Percentiles rank a stretch among this genome's conserved stretches.
Conservation (phyloP, 1,140 invertebrate genomes). For the Ctenoplectra terminalis region DNA sequence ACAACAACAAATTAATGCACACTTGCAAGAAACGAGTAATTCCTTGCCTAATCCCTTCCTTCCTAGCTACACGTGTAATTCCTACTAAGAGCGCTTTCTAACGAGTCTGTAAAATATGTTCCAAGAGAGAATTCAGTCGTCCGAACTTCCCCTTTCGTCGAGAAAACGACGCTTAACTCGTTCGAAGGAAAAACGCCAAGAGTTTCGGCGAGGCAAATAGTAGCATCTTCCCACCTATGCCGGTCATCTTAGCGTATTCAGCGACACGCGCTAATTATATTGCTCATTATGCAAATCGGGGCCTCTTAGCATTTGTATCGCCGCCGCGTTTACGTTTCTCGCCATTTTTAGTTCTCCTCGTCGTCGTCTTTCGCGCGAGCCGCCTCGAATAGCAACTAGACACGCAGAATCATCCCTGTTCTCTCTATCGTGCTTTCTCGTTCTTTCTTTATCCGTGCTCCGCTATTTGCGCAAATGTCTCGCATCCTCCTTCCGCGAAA, state of each 20-base stretch:
- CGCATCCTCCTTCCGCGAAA: background rate
- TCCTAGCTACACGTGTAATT: background rate
- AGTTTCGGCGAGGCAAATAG: background rate
- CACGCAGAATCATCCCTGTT: background rate
- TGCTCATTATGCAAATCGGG: constrained; percentile 36
- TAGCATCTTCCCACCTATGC: background rate
- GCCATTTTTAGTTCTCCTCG: constrained; percentile 13
- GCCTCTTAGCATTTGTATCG: constrained; percentile 20
- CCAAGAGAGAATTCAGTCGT: background rate
- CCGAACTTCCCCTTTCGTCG: background rate
- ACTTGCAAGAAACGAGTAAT: background rate
- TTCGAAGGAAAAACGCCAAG: background rate
- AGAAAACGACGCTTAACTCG: background rate
- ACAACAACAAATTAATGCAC: too few species aligned
- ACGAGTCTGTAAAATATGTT: background rate
- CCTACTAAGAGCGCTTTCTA: background rate
- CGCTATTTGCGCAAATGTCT: constrained; percentile 11
- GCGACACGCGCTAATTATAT: constrained; percentile 41
- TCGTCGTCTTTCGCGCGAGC: background rate
- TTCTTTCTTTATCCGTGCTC: background rate
- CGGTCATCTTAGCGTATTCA: constrained; percentile 33
- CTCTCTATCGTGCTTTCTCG: background rate
- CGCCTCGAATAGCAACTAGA: constrained; percentile 20
- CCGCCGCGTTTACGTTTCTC: constrained; percentile 23
- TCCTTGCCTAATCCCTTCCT: background rate